phyloP scores from a whole-genome alignment of 1,140 invertebrate genomes.

The Brachionus plicatilis region DNA sequence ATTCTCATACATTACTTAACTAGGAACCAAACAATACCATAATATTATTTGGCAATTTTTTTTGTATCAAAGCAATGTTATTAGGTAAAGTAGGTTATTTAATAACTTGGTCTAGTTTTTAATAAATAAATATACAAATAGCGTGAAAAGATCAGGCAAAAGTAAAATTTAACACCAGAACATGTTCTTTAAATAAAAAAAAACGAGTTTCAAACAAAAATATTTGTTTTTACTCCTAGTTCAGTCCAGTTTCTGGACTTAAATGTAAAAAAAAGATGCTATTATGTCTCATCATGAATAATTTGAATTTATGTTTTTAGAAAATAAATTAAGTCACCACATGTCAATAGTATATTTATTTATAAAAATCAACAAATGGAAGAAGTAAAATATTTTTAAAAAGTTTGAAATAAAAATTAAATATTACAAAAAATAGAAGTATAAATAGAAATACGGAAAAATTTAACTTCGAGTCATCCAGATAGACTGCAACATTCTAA shows the following conservation, averaged over 20 bases:
- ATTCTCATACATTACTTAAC: not conserved
- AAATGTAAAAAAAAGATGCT: not conserved
- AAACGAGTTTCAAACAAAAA: not conserved
- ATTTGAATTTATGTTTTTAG: too few species aligned
- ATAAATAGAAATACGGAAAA: too few species aligned
- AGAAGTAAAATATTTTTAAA: too few species aligned
- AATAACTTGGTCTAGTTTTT: not conserved
- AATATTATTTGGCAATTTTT: not conserved
- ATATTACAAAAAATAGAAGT: too few species aligned
- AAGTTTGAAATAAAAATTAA: too few species aligned
- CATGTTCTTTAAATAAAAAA: not conserved
- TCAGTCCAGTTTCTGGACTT: not conserved
- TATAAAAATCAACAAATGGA: too few species aligned
- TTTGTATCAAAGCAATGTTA: not conserved
- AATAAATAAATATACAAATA: not conserved
- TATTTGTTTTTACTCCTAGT: not conserved
- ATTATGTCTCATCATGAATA: too few species aligned
- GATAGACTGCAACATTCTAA: too few species aligned
- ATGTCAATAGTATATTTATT: too few species aligned
- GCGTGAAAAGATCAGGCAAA: not conserved
- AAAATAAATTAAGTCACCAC: too few species aligned
- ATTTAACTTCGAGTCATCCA: too few species aligned
- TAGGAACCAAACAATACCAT: not conserved
- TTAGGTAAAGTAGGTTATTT: not conserved
- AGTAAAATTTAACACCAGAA: not conserved